Percentiles rank a stretch among this genome's conserved stretches.
These are phyloP conservation scores for Heliconius cydno DNA, from an alignment of 2,888 invertebrate species.

Conservation along the genomic window DNA sequence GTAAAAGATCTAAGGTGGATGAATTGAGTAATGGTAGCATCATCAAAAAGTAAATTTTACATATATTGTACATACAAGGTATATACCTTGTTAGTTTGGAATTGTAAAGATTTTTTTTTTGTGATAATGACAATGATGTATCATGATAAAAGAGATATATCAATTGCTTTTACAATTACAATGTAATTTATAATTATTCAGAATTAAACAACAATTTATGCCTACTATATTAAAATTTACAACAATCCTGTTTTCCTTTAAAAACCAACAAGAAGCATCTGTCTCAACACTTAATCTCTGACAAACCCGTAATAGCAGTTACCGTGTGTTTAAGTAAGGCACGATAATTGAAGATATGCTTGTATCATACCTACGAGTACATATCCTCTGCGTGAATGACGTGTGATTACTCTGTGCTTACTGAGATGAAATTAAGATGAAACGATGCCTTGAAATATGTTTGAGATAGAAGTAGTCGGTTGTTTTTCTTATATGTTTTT, in stretches of 20 bases:
- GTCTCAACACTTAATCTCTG: conserved; percentile 46
- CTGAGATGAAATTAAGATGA: conserved; percentile 60
- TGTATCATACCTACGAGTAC: conserved; percentile 68
- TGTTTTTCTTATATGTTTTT: background rate
- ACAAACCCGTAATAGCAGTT: conserved; percentile 64
- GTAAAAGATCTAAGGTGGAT: too few relatives aligned
- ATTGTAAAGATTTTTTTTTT: too few relatives aligned
- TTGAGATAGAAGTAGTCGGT: conserved; percentile 23
- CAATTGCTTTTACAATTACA: too few relatives aligned
- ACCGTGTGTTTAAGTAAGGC: conserved; percentile 81
- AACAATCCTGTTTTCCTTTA: background rate
- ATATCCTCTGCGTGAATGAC: conserved; percentile 64
- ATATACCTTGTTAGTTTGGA: too few relatives aligned
- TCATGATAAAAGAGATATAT: too few relatives aligned
- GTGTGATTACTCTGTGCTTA: conserved; percentile 69
- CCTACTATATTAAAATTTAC: background rate
- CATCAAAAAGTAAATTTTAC: too few relatives aligned
- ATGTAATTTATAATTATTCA: too few relatives aligned
- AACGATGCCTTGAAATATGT: conserved; percentile 42
- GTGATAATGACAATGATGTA: too few relatives aligned
- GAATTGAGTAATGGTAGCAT: too few relatives aligned
- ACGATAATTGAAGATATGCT: conserved; percentile 82
- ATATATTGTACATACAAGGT: too few relatives aligned
- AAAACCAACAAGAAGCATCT: background rate
- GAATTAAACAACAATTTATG: too few relatives aligned